Base-by-base conservation (phyloP, 2,113 vertebrate species). In the Ochotona princeps region DNA sequence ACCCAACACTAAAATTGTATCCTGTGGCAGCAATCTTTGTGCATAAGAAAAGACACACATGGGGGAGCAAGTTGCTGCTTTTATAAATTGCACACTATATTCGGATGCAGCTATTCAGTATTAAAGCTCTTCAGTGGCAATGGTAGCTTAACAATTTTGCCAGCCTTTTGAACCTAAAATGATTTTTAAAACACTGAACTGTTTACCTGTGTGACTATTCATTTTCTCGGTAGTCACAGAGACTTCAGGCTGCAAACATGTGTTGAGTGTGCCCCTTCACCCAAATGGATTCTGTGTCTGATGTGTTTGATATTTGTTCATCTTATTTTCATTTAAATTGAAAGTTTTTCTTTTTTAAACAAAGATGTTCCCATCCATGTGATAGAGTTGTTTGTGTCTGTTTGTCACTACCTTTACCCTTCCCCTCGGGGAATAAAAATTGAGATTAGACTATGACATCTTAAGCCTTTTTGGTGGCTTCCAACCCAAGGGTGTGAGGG, bases 241-340 rank as follows among this genome's bases (percentile, higher is more conserved):
- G 94, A 97, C 93, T 96, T 96, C 94, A 97, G 96, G 97, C 96
- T 98, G 97, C 97, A 97, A 98, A 96, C 96, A 93, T 97, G 96
- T 95, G 97, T 97, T 97, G 94, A 98, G 91, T 98, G 98, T 98
- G 97, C 97, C 97, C 97, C 97, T 97, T 98, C 96, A 97, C 97
- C 97, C 98, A 97, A 98, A 98, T 97, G 97, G 97, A 97, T 97
- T 95, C 97, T 98, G 98, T 97, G 98, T 98, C 97, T 98, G 97
- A 97, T 98, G 97, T 98, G 95, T 97, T 97, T 54, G 61, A 95
- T 97, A 96, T 97, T 92, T 94, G 87, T 98, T 95, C 96, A 97
- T 97, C 87, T 97, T 96, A 96, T 97, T 97, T 96, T 96, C 87
- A 96, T 97, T 97, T 94, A 97, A 97, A 97, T 4, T 90, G 75